Conservation (phyloP, 2,888 invertebrate species). For the Calephelis perditalis region DNA sequence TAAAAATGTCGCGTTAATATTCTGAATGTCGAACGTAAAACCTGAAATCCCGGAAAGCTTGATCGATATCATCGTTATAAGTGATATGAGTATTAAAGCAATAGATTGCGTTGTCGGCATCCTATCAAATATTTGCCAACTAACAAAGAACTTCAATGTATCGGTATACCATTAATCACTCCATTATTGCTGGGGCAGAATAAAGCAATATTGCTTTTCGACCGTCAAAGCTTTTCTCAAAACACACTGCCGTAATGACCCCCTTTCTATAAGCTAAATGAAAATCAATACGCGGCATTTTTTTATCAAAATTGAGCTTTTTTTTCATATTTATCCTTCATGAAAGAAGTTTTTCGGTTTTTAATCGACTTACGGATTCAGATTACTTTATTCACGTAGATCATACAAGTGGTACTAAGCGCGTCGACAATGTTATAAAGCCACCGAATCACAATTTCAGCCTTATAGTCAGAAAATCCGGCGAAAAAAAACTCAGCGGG, state of each 20-base stretch:
- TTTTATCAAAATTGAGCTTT: conserved; percentile 10
- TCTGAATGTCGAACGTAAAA: conserved; percentile 10
- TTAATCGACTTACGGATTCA: too few relatives aligned
- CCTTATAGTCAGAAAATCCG: too few relatives aligned
- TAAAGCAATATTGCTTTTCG: conserved; percentile 69
- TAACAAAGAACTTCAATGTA: conserved; percentile 69
- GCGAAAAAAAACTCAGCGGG: too few relatives aligned
- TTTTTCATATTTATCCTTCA: neutral
- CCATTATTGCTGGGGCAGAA: conserved; percentile 64
- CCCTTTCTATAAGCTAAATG: conserved; percentile 65
- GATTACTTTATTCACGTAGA: too few relatives aligned
- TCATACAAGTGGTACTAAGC: too few relatives aligned
- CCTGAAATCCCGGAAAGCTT: conserved; percentile 4
- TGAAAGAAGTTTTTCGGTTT: neutral
- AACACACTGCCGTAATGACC: conserved; percentile 67
- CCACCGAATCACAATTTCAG: too few relatives aligned
- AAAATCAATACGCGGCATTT: conserved; percentile 58
- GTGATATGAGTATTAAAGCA: conserved; percentile 34
- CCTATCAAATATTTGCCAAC: conserved; percentile 59
- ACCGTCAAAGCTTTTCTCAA: conserved; percentile 54
- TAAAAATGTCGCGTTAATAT: conserved; percentile 2
- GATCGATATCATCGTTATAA: conserved; percentile 12
- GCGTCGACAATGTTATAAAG: too few relatives aligned
- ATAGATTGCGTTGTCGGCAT: conserved; percentile 30
- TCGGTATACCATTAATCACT: conserved; percentile 70